These are phyloP conservation scores for Griposia aprilina DNA, from an alignment of 2,888 invertebrate species.

Conservation along the genomic window DNA sequence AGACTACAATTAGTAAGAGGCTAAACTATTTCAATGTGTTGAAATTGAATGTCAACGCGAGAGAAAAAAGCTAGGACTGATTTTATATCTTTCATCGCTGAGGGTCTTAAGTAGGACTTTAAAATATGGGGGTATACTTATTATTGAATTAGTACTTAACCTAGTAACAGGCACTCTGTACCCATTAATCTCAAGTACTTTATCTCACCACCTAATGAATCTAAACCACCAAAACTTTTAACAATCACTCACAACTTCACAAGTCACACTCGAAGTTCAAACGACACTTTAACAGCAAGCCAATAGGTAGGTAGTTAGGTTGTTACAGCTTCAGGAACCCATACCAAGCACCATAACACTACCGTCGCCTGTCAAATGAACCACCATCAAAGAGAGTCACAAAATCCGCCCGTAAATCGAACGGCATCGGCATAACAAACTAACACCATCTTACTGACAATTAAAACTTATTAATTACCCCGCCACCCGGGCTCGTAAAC, in stretches of 20 bases:
- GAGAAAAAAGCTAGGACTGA: neutral
- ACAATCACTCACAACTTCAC: constrained; percentile 9
- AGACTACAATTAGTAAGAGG: neutral
- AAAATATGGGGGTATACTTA: neutral
- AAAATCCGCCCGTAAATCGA: constrained; percentile 58
- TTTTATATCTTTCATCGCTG: neutral
- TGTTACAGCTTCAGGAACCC: constrained; percentile 10
- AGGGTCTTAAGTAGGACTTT: too few relatives aligned
- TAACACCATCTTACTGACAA: constrained; percentile 71
- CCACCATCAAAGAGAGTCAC: constrained; percentile 44
- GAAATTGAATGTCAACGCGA: neutral
- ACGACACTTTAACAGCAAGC: constrained; percentile 9
- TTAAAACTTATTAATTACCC: constrained; percentile 87
- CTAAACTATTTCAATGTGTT: neutral
- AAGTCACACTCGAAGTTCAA: constrained; percentile 15
- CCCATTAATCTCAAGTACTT: neutral
- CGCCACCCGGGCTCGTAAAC: constrained; percentile 81
- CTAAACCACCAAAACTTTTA: constrained; percentile 10
- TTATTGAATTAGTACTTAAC: neutral
- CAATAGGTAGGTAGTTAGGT: neutral
- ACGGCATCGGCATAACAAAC: constrained; percentile 64
- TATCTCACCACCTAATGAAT: constrained; percentile 1
- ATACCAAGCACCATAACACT: constrained; percentile 19
- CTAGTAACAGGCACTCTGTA: neutral
- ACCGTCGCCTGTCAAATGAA: constrained; percentile 15